Evolutionary conservation across 2,888 invertebrate genomes (phyloP).

Genomic region (Thera obeliscata): DNA sequence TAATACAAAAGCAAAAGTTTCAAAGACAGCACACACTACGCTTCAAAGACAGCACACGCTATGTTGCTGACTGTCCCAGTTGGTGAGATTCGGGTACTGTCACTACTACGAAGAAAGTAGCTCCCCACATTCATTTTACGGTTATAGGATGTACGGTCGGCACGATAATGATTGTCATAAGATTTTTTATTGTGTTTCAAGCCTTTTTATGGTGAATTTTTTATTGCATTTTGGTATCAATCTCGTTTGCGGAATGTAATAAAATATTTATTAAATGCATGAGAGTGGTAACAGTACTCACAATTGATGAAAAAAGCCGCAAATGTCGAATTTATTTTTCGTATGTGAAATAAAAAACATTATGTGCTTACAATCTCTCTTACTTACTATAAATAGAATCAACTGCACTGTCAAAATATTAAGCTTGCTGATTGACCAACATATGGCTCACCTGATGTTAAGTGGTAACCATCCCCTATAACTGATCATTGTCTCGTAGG

Average conservation of each 20-base stretch:
- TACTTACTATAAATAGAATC: too few relatives aligned
- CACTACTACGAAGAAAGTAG: constrained; percentile 40
- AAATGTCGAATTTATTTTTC: not conserved
- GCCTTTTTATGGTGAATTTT: not conserved
- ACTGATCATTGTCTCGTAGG: too few relatives aligned
- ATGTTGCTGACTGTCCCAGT: constrained; percentile 16
- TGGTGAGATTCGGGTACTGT: constrained; percentile 24
- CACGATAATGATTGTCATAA: constrained; percentile 10
- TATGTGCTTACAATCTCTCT: too few relatives aligned
- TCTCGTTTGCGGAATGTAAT: not conserved
- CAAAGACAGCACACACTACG: not conserved
- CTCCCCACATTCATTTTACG: constrained; percentile 35
- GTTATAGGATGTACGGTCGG: constrained; percentile 38
- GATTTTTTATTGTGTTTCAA: not conserved
- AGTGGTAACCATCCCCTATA: too few relatives aligned
- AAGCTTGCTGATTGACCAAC: too few relatives aligned
- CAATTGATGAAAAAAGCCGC: not conserved
- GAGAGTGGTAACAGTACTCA: not conserved
- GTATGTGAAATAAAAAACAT: too few relatives aligned
- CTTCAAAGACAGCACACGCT: constrained; percentile 4
- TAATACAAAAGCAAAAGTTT: too few relatives aligned
- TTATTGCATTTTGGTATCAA: constrained; percentile 4
- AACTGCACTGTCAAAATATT: too few relatives aligned
- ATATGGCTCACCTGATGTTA: too few relatives aligned
- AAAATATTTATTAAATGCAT: not conserved